Evolutionary conservation across 2,113 vertebrate genomes (phyloP).

Genomic region (Daubentonia madagascariensis): DNA sequence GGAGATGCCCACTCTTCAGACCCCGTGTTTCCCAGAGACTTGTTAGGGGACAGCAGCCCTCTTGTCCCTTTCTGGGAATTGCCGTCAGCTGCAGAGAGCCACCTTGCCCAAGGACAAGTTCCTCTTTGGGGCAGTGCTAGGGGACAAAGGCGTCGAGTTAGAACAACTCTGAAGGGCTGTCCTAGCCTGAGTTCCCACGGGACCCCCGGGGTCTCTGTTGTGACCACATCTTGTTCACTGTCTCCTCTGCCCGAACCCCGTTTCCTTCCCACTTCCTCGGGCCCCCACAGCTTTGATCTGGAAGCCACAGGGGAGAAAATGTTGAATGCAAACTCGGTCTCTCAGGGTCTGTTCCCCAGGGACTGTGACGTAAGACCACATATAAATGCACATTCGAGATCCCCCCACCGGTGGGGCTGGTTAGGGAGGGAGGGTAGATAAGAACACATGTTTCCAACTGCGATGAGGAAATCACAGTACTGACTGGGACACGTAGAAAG

Average conservation of each 20-base stretch:
- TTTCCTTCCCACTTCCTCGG: not conserved
- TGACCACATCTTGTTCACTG: not conserved
- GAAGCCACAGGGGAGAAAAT: not conserved
- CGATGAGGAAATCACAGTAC: not conserved
- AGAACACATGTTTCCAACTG: not conserved
- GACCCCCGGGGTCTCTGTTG: too few species aligned
- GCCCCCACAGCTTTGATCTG: not conserved
- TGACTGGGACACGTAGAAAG: not conserved
- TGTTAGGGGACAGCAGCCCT: accelerated
- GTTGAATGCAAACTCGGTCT: not conserved
- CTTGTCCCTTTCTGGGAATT: not conserved
- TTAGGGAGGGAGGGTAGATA: too few species aligned
- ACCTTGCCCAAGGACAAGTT: not conserved
- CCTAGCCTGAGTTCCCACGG: accelerated
- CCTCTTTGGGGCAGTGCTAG: not conserved
- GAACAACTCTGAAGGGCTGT: accelerated
- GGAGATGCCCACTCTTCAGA: not conserved
- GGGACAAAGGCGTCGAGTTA: not conserved
- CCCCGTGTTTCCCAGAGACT: too few species aligned
- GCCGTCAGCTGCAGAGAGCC: not conserved
- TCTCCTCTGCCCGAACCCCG: not conserved
- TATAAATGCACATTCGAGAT: not conserved
- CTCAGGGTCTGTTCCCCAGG: not conserved
- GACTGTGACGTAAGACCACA: not conserved
- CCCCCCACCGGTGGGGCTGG: accelerated